Conservation (phyloP, 1,140 invertebrate genomes). For the Euglossa dilemma region DNA sequence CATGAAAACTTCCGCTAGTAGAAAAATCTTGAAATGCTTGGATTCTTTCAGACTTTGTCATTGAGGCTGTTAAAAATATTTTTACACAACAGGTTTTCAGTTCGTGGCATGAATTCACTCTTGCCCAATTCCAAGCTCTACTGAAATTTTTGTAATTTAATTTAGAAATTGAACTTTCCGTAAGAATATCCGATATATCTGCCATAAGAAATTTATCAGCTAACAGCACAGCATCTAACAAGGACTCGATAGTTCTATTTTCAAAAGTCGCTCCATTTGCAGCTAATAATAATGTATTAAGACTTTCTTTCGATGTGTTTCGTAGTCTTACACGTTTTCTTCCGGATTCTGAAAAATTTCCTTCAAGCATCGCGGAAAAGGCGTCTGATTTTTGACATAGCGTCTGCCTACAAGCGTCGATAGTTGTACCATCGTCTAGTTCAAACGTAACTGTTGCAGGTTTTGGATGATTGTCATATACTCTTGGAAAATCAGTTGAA, state of each 20-base stretch:
- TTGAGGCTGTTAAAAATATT: constrained; percentile 75
- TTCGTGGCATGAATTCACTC: constrained; percentile 71
- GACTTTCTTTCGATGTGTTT: constrained; percentile 83
- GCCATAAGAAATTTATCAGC: constrained; percentile 86
- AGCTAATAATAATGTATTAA: constrained; percentile 83
- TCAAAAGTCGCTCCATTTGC: constrained; percentile 80
- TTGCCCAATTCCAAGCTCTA: constrained; percentile 80
- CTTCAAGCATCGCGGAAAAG: constrained; percentile 86
- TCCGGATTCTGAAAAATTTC: constrained; percentile 86
- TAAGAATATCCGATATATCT: constrained; percentile 83
- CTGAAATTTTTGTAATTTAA: constrained; percentile 76
- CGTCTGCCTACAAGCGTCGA: constrained; percentile 84
- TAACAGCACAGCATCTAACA: constrained; percentile 86
- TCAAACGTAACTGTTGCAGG: constrained; percentile 83
- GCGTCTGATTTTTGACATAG: constrained; percentile 85
- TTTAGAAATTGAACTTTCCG: constrained; percentile 75
- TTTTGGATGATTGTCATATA: constrained; percentile 59
- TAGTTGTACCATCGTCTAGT: constrained; percentile 85
- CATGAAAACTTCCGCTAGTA: constrained; percentile 63
- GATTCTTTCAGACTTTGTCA: constrained; percentile 71
- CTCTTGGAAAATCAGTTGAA: constrained; percentile 14
- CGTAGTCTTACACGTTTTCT: constrained; percentile 83
- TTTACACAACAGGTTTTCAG: constrained; percentile 77
- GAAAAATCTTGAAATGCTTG: constrained; percentile 76
- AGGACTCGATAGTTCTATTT: constrained; percentile 82